Evolutionary conservation across 2,797 vertebrate species (phyloP), one percentile per base, ranked within the genome.

Genomic region (Enteromius treurensis): DNA sequence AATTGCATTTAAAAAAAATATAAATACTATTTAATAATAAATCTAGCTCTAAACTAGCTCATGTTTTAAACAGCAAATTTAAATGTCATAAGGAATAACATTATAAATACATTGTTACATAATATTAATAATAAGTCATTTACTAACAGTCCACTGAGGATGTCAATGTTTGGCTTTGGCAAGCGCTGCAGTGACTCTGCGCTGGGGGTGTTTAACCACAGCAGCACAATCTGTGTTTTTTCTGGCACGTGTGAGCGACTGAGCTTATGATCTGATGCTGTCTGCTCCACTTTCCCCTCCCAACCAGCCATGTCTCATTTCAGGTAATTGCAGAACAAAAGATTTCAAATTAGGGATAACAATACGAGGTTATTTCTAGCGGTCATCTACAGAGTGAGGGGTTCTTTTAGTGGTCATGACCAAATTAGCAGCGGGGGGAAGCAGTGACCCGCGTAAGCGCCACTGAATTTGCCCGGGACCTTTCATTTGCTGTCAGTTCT

Each of bases 241-340:
- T 76, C 73, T 76, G 51, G 49, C 51, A 40, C 7, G 1, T 40
- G 42, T 76, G 62, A 67, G 69, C 26, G 40, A 32, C 34, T 14
- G 21, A 58, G n/a, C 60, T 42, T 42, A 60, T 47, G 73, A 60
- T 65, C 45, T 68, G 47, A 73, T 58, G 8, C 47, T n/a, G 58
- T 71, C 80, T 74, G 10, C 21, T 51, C 79, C 64, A 69, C 82
- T 82, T 81, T 77, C 55, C 32, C 62, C 64, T 23, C 32, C 64
- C 64, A 82, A 75, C 75, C 76, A 74, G 68, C 34, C 71, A 23
- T 64, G 79, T 55, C 79, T 84, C 82, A 87, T 84, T 80, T 79
- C 64, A 83, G 71, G 77, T 80, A 86, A 87, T 86, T 87, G 77
- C 73, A 79, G 83, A 86, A 86, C 85, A 85, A 82, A 88, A 88